These are phyloP conservation scores for Geophilus truncorum DNA, from an alignment of 2,888 invertebrate species.

Conservation along the genomic window DNA sequence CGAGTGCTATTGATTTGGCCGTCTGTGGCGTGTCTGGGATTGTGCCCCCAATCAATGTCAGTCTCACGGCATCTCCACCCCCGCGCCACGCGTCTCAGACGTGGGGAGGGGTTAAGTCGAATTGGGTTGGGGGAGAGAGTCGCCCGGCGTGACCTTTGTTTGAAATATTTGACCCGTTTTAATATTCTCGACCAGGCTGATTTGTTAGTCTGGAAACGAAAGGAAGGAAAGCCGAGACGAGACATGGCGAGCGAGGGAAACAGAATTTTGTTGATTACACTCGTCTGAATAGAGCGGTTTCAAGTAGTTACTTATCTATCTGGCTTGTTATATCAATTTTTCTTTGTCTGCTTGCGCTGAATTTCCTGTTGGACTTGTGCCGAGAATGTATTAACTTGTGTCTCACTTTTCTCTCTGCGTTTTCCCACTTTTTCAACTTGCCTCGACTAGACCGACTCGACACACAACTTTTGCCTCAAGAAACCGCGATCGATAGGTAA, in stretches of 20 bases:
- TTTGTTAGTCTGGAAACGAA: background rate
- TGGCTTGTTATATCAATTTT: background rate
- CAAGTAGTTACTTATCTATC: background rate
- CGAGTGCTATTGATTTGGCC: conserved; percentile 25
- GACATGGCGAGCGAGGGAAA: background rate
- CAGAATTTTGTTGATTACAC: background rate
- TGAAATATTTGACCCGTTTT: conserved; percentile 27
- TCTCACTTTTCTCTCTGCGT: background rate
- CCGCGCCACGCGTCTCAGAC: conserved; percentile 27
- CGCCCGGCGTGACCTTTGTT: background rate
- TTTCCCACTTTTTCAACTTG: background rate
- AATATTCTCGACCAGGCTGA: background rate
- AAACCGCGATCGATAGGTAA: too few species aligned
- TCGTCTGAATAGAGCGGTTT: background rate
- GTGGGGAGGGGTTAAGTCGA: background rate
- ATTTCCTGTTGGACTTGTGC: background rate
- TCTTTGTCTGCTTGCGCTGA: background rate
- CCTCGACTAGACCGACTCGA: too few species aligned
- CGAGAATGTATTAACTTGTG: background rate
- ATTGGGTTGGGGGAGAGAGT: background rate
- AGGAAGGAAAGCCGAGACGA: background rate
- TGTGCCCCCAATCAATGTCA: conserved; percentile 27
- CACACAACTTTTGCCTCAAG: too few species aligned
- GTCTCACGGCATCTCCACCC: conserved; percentile 22
- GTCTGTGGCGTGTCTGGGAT: conserved; percentile 27